phyloP scores from a whole-genome alignment of 2,888 invertebrate species.

The Tipula unca region DNA sequence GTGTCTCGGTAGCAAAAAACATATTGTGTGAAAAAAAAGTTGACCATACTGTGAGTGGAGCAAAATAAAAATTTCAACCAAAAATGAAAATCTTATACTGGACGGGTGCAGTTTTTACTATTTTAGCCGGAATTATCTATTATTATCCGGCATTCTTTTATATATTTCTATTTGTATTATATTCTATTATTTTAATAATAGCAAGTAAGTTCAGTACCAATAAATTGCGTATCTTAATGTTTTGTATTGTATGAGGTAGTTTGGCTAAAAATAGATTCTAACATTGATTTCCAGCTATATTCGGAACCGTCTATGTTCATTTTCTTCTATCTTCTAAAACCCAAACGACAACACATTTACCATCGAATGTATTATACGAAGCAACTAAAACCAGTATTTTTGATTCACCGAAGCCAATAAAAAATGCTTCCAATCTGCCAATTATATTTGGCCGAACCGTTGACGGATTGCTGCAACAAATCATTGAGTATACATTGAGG shows the following conservation, averaged over 20 bases:
- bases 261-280: background rate
- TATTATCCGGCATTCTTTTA: constrained; percentile 41
- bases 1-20: background rate
- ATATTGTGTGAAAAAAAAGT: background rate
- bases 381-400: constrained; percentile 41
- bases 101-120: constrained; percentile 28
- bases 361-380: constrained; percentile 38
- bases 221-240: background rate
- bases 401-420: constrained; percentile 39
- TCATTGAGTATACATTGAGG: constrained; percentile 67
- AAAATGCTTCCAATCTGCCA: constrained; percentile 53
- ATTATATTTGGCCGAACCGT: constrained; percentile 76
- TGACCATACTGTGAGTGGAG: background rate
- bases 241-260: background rate
- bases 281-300: constrained; percentile 22
- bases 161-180: constrained; percentile 38
- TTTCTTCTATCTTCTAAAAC: constrained; percentile 38
- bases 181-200: constrained; percentile 37
- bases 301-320: constrained; percentile 33
- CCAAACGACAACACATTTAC: constrained; percentile 34
- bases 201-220: constrained; percentile 34
- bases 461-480: constrained; percentile 72
- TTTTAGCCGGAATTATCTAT: constrained; percentile 38
- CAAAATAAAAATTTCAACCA: background rate
- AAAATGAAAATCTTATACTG: constrained; percentile 29